These are phyloP conservation scores for Parambassis ranga DNA, from an alignment of 2,797 vertebrate genomes.

Conservation along the genomic window DNA sequence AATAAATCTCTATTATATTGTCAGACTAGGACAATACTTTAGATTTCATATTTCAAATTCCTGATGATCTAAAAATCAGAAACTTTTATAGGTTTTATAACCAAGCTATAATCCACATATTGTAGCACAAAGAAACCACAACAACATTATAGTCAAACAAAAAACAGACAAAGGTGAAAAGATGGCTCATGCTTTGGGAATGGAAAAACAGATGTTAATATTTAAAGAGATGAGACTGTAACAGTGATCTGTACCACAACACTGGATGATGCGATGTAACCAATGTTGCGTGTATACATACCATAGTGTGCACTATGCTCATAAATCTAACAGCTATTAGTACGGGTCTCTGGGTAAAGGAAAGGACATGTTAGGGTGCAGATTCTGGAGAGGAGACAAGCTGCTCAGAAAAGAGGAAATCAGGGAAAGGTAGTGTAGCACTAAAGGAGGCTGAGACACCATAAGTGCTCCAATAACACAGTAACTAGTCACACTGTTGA, in stretches of 20 bases:
- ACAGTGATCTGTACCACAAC: slow-evolving; percentile 43
- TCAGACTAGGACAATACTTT: too few species aligned
- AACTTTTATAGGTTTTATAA: too few species aligned
- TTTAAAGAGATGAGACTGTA: slow-evolving; percentile 10
- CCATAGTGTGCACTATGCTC: slow-evolving; percentile 91
- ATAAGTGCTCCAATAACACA: background rate
- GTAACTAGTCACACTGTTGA: background rate
- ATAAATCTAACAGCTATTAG: slow-evolving; percentile 98
- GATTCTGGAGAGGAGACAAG: slow-evolving; percentile 73
- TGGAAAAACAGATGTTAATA: slow-evolving; percentile 9
- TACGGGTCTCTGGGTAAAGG: slow-evolving; percentile 93
- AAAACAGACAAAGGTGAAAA: background rate
- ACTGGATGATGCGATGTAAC: slow-evolving; percentile 37
- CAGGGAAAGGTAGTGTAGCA: background rate
- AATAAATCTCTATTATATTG: too few species aligned
- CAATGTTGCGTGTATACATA: slow-evolving; percentile 83
- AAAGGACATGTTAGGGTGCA: slow-evolving; percentile 82
- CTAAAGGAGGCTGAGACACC: background rate
- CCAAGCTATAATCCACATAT: too few species aligned
- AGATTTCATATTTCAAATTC: too few species aligned
- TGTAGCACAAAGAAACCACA: too few species aligned
- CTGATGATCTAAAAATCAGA: too few species aligned
- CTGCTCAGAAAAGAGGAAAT: slow-evolving; percentile 67
- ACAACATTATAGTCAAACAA: background rate
- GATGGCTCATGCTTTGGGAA: slow-evolving; percentile 37